Percentiles rank a stretch among this genome's conserved stretches.
These are phyloP conservation scores for Scelioninae gen. 1 DNA, from an alignment of 2,888 invertebrate genomes.

Conservation along the genomic window DNA sequence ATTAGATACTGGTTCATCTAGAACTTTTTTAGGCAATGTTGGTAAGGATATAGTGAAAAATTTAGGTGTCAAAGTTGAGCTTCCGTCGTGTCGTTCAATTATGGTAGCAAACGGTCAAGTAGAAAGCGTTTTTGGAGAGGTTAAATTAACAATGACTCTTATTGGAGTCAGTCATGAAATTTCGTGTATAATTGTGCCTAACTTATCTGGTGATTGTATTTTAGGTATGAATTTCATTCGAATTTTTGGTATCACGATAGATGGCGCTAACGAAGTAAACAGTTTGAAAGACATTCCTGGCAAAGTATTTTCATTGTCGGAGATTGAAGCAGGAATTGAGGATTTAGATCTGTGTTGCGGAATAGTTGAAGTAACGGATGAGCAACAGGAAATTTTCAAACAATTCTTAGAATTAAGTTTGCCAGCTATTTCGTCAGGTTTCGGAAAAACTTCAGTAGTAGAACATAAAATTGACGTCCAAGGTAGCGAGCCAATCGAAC, in stretches of 20 bases:
- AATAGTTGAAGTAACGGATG: conserved; percentile 25
- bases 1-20: conserved; percentile 36
- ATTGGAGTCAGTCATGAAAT: conserved; percentile 11
- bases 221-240: conserved; percentile 42
- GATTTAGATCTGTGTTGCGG: conserved; percentile 14
- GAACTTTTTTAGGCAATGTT: conserved; percentile 38
- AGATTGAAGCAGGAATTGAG: conserved; percentile 11
- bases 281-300: neutral
- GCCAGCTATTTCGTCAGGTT: neutral
- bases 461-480: conserved; percentile 28
- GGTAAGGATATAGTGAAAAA: conserved; percentile 2
- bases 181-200: conserved; percentile 11
- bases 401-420: conserved; percentile 23
- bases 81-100: conserved; percentile 6
- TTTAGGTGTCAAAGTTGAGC: neutral
- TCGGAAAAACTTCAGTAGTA: conserved; percentile 28
- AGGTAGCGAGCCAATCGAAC: conserved; percentile 7
- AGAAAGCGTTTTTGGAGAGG: conserved; percentile 5
- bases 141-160: neutral
- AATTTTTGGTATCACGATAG: conserved; percentile 34
- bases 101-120: conserved; percentile 13
- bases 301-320: conserved; percentile 10
- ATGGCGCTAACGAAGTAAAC: conserved; percentile 25
- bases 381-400: neutral
- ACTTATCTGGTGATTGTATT: conserved; percentile 23